Conservation (phyloP, 1,140 invertebrate genomes). For the Drosophila orosa region DNA sequence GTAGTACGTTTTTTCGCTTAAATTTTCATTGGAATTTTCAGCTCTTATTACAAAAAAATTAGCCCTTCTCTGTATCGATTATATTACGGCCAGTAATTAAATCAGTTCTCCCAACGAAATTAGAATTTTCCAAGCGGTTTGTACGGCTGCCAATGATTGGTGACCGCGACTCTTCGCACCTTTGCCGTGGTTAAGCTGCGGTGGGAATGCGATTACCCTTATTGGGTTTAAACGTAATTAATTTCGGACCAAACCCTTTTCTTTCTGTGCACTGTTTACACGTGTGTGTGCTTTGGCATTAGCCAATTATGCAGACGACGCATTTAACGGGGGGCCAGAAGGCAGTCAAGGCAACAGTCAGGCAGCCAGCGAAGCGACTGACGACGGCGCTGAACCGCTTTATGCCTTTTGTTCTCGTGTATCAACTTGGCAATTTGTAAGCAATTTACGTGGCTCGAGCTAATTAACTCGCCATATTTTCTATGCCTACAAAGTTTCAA, state of each 20-base stretch:
- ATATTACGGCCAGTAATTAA: slow-evolving; percentile 2
- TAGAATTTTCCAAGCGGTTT: slow-evolving; percentile 9
- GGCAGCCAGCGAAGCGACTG: slow-evolving; percentile 29
- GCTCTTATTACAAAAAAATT: neutral
- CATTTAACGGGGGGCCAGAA: slow-evolving; percentile 25
- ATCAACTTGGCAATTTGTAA: slow-evolving; percentile 64
- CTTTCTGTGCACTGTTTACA: slow-evolving; percentile 3
- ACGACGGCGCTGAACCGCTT: slow-evolving; percentile 24
- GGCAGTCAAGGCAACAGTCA: slow-evolving; percentile 47
- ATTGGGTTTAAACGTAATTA: slow-evolving; percentile 14
- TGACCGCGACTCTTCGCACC: slow-evolving; percentile 20
- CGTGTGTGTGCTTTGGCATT: slow-evolving; percentile 23
- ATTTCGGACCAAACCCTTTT: slow-evolving; percentile 9
- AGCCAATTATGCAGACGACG: slow-evolving; percentile 47
- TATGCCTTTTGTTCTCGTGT: slow-evolving; percentile 51
- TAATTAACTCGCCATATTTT: slow-evolving; percentile 78
- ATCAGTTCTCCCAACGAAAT: slow-evolving; percentile 8
- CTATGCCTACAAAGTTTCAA: slow-evolving; percentile 75
- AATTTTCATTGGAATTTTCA: neutral
- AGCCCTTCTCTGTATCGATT: slow-evolving; percentile 13
- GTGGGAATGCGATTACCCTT: slow-evolving; percentile 21
- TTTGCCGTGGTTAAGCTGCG: slow-evolving; percentile 19
- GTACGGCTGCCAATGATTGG: slow-evolving; percentile 4
- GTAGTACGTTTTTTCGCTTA: neutral
- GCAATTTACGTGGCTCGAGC: slow-evolving; percentile 70